These are phyloP conservation scores for Habroteleia sp. DNA, from an alignment of 2,888 invertebrate species.

Conservation along the genomic window DNA sequence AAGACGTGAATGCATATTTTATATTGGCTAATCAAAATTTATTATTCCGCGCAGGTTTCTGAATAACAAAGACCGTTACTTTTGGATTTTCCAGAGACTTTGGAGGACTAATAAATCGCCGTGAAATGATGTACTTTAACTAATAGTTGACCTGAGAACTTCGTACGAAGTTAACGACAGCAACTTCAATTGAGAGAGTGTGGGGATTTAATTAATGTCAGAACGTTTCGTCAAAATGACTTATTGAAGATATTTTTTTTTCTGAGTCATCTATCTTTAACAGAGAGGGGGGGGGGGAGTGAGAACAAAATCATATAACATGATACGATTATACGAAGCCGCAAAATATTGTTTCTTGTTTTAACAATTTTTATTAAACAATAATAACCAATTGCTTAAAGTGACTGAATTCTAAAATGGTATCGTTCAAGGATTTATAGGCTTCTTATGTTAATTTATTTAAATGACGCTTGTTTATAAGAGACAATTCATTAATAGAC, in stretches of 20 bases:
- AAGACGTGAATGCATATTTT: too few relatives aligned
- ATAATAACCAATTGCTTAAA: conserved; percentile 1
- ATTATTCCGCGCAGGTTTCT: neutral
- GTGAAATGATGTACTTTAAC: too few relatives aligned
- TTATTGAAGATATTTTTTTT: neutral
- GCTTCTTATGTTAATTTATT: conserved; percentile 14
- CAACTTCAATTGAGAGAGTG: conserved; percentile 1
- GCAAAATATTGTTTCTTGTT: neutral
- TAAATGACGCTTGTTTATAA: conserved; percentile 8
- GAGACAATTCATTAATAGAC: conserved; percentile 3
- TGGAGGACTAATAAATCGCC: too few relatives aligned
- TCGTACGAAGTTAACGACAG: conserved; percentile 1
- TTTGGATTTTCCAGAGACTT: too few relatives aligned
- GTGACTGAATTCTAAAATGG: too few relatives aligned
- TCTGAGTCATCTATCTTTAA: conserved; percentile 2
- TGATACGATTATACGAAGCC: conserved; percentile 14
- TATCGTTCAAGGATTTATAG: conserved; percentile 5
- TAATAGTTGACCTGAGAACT: neutral
- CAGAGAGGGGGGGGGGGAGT: too few relatives aligned
- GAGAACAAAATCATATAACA: too few relatives aligned
- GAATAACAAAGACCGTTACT: too few relatives aligned
- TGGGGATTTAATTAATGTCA: conserved; percentile 5
- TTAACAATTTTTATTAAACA: neutral
- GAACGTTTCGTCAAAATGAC: conserved; percentile 4
- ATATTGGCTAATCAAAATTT: neutral